These are phyloP conservation scores for Sarcophaga variegata DNA, from an alignment of 2,888 invertebrate species.

Conservation along the genomic window DNA sequence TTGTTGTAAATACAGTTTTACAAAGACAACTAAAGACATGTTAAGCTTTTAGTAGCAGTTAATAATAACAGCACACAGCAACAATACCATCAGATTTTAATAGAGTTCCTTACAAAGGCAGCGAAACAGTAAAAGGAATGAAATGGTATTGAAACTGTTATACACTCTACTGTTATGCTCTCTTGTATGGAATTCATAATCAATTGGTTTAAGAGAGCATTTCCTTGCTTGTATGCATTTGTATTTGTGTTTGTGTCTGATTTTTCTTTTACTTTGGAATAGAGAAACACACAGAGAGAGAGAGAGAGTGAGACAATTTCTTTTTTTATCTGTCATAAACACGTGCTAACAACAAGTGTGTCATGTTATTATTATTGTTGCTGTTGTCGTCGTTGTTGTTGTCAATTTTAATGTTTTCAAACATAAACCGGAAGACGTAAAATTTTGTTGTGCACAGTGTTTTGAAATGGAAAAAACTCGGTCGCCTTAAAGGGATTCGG, in stretches of 20 bases:
- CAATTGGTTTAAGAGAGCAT: too few species aligned
- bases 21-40: not conserved
- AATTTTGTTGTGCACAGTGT: conserved; percentile 18
- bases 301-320: not conserved
- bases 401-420: conserved; percentile 15
- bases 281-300: not conserved
- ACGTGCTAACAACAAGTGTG: conserved; percentile 70
- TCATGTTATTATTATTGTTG: conserved; percentile 26
- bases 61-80: not conserved
- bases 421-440: conserved; percentile 48
- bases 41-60: not conserved
- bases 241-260: not conserved
- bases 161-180: conserved; percentile 24
- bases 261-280: not conserved
- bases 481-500: not conserved
- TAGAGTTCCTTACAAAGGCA: not conserved
- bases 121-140: conserved; percentile 1
- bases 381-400: conserved; percentile 21
- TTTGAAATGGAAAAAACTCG: not conserved
- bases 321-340: conserved; percentile 52
- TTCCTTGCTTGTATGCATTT: not conserved
- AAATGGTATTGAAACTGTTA: conserved; percentile 57
- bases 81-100: not conserved
- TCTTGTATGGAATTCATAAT: too few species aligned
- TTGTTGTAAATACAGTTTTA: conserved; percentile 3